Evolutionary conservation across 2,797 vertebrate genomes (phyloP).

Genomic region (Lindbergichthys nudifrons): DNA sequence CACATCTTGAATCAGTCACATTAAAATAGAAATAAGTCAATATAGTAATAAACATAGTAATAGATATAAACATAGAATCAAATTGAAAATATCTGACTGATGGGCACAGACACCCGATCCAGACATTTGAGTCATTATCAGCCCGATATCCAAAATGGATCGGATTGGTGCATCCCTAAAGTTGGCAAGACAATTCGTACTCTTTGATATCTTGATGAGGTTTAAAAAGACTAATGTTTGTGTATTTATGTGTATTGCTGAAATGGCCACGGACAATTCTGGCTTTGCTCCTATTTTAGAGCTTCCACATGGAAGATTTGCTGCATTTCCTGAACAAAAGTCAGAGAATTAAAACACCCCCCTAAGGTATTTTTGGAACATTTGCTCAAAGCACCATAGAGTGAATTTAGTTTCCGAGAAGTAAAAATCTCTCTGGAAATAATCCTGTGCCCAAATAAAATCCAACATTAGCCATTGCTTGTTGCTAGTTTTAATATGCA

Average conservation of each 20-base stretch:
- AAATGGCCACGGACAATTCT: constrained; percentile 33
- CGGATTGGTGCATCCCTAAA: no score
- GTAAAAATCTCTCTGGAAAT: constrained; percentile 24
- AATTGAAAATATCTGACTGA: no score
- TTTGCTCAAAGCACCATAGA: constrained; percentile 41
- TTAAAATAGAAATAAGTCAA: no score
- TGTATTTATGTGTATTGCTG: constrained; percentile 27
- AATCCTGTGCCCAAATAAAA: constrained; percentile 17
- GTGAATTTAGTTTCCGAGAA: constrained; percentile 36
- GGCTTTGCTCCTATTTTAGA: constrained; percentile 43
- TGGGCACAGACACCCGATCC: no score
- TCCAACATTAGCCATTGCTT: neutral
- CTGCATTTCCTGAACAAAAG: constrained; percentile 50
- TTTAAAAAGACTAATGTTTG: constrained; percentile 21
- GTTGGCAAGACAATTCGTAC: neutral
- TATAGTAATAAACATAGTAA: no score
- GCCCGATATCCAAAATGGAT: no score
- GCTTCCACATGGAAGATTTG: constrained; percentile 45
- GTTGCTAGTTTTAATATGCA: constrained; percentile 37
- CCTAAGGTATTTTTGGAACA: constrained; percentile 52
- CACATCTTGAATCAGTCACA: no score
- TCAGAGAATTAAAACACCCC: constrained; percentile 56
- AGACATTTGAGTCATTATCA: no score
- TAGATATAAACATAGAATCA: no score
- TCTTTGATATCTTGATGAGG: constrained; percentile 27